Evolutionary conservation across 1,140 invertebrate genomes (phyloP).

Genomic region (Papilio glaucus): DNA sequence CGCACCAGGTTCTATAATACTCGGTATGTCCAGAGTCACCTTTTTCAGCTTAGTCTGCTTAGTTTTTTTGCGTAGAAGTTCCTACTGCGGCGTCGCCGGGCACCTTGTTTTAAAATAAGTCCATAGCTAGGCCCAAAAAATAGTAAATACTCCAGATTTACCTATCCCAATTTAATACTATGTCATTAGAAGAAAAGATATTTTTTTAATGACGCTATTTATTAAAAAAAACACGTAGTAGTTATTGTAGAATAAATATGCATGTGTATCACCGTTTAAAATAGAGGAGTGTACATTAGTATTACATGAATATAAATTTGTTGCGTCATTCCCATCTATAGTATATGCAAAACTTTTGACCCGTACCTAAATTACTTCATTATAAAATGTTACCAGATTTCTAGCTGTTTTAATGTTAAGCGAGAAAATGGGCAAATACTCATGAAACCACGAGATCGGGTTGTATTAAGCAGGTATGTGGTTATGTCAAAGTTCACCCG

Average conservation of each 20-base stretch:
- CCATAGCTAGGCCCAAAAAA: too few relatives aligned
- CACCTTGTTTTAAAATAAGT: too few relatives aligned
- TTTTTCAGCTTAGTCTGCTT: too few relatives aligned
- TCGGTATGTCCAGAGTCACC: too few relatives aligned
- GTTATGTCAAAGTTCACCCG: conserved; percentile 55
- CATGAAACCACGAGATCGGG: conserved; percentile 44
- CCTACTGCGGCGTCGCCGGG: too few relatives aligned
- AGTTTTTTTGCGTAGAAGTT: too few relatives aligned
- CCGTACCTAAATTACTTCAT: conserved; percentile 24
- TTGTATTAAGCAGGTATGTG: conserved; percentile 48
- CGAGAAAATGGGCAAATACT: conserved; percentile 52
- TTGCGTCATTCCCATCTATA: conserved; percentile 14
- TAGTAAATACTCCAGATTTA: too few relatives aligned
- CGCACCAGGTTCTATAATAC: too few relatives aligned
- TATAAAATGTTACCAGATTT: conserved; percentile 49
- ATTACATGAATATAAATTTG: conserved; percentile 16
- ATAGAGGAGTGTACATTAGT: conserved; percentile 8
- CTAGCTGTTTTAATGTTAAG: conserved; percentile 44
- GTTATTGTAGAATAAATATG: neutral
- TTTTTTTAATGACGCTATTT: too few relatives aligned
- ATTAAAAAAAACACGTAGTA: too few relatives aligned
- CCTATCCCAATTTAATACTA: too few relatives aligned
- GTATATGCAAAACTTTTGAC: conserved; percentile 16
- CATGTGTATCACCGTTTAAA: neutral
- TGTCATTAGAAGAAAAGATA: too few relatives aligned